Conservation (phyloP, 2,797 vertebrate genomes). For the Falco biarmicus region DNA sequence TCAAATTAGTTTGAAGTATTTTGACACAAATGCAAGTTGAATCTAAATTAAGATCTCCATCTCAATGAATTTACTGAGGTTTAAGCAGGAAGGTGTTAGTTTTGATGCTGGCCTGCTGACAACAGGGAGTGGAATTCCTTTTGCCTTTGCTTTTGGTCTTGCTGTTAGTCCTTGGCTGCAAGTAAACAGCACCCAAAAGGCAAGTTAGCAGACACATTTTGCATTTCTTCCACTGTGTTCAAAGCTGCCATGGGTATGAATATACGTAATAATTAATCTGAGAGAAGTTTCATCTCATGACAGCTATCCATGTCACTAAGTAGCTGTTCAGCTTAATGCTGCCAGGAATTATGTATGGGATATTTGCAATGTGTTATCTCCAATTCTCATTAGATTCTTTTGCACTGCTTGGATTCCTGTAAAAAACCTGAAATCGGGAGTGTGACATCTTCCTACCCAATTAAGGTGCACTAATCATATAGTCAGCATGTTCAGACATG, state of each 20-base stretch:
- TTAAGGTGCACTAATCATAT: not conserved
- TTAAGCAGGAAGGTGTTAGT: not conserved
- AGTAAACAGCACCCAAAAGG: not conserved
- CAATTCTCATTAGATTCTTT: not conserved
- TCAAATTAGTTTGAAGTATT: slow-evolving; percentile 39
- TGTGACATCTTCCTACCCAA: not conserved
- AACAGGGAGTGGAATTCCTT: not conserved
- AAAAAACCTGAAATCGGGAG: not conserved
- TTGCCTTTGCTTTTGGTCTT: not conserved
- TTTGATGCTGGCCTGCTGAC: not conserved
- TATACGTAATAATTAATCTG: not conserved
- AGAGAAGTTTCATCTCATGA: not conserved
- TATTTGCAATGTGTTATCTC: not conserved
- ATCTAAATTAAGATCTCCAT: not conserved
- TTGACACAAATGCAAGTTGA: slow-evolving; percentile 23
- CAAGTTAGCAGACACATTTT: slow-evolving; percentile 2
- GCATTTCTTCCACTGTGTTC: slow-evolving; percentile 30
- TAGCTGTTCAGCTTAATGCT: not conserved
- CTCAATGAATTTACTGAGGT: not conserved
- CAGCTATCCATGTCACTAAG: not conserved
- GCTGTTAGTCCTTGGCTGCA: not conserved
- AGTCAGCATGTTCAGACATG: not conserved
- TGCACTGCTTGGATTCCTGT: not conserved
- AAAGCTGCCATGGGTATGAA: not conserved
- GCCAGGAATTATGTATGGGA: not conserved